Conservation (phyloP, 1,140 invertebrate genomes). For the Helicoverpa zea region DNA sequence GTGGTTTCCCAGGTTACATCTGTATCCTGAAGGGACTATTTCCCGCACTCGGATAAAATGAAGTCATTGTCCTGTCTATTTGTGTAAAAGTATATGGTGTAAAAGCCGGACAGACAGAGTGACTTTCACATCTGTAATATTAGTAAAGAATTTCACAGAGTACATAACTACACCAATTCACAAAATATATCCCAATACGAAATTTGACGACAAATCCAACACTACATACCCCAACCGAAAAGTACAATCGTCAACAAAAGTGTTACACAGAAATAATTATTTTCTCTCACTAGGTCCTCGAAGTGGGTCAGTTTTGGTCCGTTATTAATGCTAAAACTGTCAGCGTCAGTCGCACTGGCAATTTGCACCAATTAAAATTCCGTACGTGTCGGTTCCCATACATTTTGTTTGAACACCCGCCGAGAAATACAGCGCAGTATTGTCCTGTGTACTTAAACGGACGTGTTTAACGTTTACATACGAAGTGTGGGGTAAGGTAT, state of each 20-base stretch:
- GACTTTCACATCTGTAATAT: no score
- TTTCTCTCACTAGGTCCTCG: constrained; percentile 14
- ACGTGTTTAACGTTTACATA: constrained; percentile 59
- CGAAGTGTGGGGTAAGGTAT: constrained; percentile 37
- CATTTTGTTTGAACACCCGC: constrained; percentile 56
- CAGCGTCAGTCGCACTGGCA: constrained; percentile 43
- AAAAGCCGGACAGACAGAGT: no score
- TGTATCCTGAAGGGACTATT: no score
- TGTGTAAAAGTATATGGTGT: no score
- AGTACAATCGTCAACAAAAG: constrained; percentile 36
- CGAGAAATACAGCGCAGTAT: constrained; percentile 51
- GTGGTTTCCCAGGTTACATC: no score
- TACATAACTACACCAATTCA: not conserved
- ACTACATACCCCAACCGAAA: not conserved
- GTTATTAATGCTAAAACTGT: constrained; percentile 51
- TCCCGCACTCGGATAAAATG: no score
- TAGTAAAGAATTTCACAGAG: not conserved
- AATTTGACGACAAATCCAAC: not conserved
- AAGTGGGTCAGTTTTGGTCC: constrained; percentile 39
- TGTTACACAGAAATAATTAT: constrained; percentile 43
- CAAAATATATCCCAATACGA: not conserved
- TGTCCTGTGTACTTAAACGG: constrained; percentile 57
- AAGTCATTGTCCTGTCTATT: no score
- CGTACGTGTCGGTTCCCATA: constrained; percentile 50
- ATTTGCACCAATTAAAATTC: constrained; percentile 60